Conservation (phyloP, 2,888 invertebrate genomes). For the Panopea generosa region DNA sequence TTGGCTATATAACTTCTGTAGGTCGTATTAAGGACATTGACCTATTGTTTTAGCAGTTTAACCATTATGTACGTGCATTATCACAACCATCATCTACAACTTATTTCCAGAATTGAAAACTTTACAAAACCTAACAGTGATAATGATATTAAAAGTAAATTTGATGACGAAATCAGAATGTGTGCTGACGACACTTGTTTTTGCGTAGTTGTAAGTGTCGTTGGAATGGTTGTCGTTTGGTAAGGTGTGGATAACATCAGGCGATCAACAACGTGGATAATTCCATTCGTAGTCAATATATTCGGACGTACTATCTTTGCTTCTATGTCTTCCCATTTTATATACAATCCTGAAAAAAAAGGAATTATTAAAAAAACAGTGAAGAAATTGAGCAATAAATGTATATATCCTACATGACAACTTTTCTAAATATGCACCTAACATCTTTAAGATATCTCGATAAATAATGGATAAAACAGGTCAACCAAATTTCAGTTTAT, state of each 20-base stretch:
- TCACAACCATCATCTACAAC: no score
- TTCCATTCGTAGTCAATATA: slow-evolving; percentile 75
- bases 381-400: neutral
- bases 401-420: neutral
- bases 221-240: slow-evolving; percentile 55
- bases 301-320: slow-evolving; percentile 71
- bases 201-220: slow-evolving; percentile 12
- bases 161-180: neutral
- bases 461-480: no score
- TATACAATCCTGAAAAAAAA: slow-evolving; percentile 25
- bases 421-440: no score
- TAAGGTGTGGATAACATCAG: slow-evolving; percentile 68
- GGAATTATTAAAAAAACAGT: neutral
- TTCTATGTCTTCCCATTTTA: slow-evolving; percentile 69
- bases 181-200: slow-evolving; percentile 15
- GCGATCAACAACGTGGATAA: slow-evolving; percentile 77
- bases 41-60: no score
- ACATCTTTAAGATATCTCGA: no score
- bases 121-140: neutral
- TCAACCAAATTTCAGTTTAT: no score
- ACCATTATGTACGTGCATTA: no score
- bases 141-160: neutral
- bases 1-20: no score
- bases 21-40: no score
- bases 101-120: no score